A percentile compares a stretch with the other conserved stretches of the same genome.
Conservation (phyloP, 2,113 vertebrate species). For the Oxyura jamaicensis region DNA sequence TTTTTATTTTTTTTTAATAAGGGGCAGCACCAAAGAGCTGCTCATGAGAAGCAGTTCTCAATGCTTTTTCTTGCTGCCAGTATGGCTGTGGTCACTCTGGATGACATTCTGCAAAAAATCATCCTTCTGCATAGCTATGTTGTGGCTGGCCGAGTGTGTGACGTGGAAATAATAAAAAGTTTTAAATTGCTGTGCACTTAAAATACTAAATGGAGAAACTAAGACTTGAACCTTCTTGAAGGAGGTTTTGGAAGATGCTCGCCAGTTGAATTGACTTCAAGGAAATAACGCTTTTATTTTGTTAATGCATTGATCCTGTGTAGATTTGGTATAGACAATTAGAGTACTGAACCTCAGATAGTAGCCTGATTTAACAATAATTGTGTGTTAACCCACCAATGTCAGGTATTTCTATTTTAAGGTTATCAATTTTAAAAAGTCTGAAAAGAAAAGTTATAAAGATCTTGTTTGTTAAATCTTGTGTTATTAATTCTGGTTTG, state of each 20-base stretch:
- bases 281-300: slow-evolving; percentile 37
- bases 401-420: slow-evolving; percentile 43
- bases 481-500: background rate
- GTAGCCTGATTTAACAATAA: background rate
- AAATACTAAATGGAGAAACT: background rate
- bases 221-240: slow-evolving; percentile 24
- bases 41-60: background rate
- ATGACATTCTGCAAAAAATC: background rate
- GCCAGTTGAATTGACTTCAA: slow-evolving; percentile 26
- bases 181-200: background rate
- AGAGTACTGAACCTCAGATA: background rate
- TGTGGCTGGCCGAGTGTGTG: background rate
- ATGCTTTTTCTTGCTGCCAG: background rate
- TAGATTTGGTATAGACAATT: background rate
- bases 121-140: background rate
- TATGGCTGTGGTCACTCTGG: background rate
- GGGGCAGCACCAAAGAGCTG: background rate
- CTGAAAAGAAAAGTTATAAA: background rate
- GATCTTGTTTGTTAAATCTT: background rate
- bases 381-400: slow-evolving; percentile 6
- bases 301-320: background rate
- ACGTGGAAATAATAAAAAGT: background rate
- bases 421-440: background rate
- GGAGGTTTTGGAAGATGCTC: slow-evolving; percentile 2
- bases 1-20: background rate